Percentiles rank a stretch among this genome's conserved stretches.
phyloP scores from a whole-genome alignment of 2,797 vertebrate species.

The Brachyrhaphis roseni region DNA sequence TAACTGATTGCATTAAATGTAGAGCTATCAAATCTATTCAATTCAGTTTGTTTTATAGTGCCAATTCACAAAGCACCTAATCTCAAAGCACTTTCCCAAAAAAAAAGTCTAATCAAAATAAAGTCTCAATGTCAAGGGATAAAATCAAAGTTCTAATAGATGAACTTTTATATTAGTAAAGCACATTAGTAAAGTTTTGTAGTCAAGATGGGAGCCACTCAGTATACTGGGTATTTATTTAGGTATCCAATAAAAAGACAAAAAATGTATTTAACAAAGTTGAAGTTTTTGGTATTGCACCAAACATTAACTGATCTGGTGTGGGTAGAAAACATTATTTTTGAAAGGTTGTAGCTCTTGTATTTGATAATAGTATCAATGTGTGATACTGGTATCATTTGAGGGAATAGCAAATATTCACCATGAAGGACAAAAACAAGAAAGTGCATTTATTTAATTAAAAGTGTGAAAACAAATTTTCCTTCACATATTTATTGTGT shows the following conservation, averaged over 20 bases:
- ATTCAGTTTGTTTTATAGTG: too few species aligned
- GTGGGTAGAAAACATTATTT: background rate
- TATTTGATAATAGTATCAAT: background rate
- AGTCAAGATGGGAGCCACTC: background rate
- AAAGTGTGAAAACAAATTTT: background rate
- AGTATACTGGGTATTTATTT: background rate
- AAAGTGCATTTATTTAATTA: background rate
- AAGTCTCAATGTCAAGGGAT: slow-evolving; percentile 1
- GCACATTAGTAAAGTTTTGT: background rate
- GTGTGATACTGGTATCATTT: background rate
- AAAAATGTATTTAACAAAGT: background rate
- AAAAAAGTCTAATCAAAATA: too few species aligned
- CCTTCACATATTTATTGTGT: background rate
- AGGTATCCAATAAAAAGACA: background rate
- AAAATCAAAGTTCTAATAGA: background rate
- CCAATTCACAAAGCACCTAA: too few species aligned
- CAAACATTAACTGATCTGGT: background rate
- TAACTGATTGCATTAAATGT: slow-evolving; percentile 8
- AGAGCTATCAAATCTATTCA: slow-evolving; percentile 3
- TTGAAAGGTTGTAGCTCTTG: background rate
- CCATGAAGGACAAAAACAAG: background rate
- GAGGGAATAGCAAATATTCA: background rate
- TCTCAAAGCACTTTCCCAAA: too few species aligned
- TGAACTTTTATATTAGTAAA: background rate
- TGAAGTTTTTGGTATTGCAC: background rate